Base-by-base conservation (phyloP, 2,113 vertebrate species). In the Meles meles region DNA sequence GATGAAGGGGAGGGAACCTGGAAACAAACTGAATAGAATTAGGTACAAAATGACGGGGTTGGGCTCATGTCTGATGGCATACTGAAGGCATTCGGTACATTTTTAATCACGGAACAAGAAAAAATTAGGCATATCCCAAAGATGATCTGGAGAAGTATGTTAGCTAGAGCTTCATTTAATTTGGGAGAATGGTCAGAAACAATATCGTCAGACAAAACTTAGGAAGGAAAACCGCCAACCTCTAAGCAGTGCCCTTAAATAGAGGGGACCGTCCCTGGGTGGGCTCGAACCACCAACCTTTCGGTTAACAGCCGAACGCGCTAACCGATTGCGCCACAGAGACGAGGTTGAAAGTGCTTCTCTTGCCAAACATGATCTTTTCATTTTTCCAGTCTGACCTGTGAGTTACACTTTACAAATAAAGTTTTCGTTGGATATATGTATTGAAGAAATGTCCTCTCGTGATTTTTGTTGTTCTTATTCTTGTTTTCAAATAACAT, bases 271-370 rank as follows among this genome's bases (percentile, higher is more conserved):
- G 84, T 86, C 84, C 63, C 84, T 69, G 84, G 63, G 63, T 49
- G 72, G 72, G 72, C 42, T 76, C 42, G 72, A 76, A 76, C 72
- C 72, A 76, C 72, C 72, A 76, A 47, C 72, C 72, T 76, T 47
- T 76, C 72, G 72, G 72, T 76, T 76, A 76, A 76, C 42, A 76
- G 72, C 72, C 42, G 72, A 76, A 44, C 42, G 42, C 42, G 72
- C 72, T 76, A 76, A 47, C 39, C 42, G 42, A 76, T 79, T 79
- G 76, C 76, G 17, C 76, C 76, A 79, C 76, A 79, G 76, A 79
- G 76, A 79, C 44, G 0, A 8, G 0, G 29, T 2, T 0, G 4
- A 0, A 0, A 0, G 1, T 0, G 0, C 0, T 0, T 5, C 1
- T 4, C 13, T 29, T 29, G 25, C 29, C 25, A 47, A 44, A 76